Conservation (phyloP, 2,797 vertebrate genomes). For the Neosilurus mollespiculum region DNA sequence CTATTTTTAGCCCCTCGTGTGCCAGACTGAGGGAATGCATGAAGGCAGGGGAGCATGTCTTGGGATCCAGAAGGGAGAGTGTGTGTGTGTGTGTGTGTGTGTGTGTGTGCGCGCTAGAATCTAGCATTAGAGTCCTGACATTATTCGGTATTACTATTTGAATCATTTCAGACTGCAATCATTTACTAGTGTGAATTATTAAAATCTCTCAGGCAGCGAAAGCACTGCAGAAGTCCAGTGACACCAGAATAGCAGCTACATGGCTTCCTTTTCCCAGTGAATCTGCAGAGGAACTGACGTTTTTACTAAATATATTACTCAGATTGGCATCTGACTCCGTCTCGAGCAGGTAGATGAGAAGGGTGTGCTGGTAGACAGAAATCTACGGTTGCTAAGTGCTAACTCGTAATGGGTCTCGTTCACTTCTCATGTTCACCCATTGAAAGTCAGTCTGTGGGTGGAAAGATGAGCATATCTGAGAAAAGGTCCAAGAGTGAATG, state of each 20-base stretch:
- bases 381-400: not conserved
- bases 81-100: conserved; percentile 17
- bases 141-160: conserved; percentile 8
- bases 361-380: not conserved
- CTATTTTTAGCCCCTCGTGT: conserved; percentile 79
- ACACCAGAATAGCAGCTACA: not conserved
- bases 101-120: conserved; percentile 20
- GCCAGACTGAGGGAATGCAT: conserved; percentile 65
- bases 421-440: not conserved
- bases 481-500: not conserved
- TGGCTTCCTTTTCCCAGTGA: not conserved
- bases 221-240: not conserved
- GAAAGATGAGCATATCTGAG: not conserved
- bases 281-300: conserved; percentile 7
- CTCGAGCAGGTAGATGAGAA: not conserved
- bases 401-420: not conserved
- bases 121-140: not conserved
- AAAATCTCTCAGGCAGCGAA: conserved; percentile 13
- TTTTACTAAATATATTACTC: not conserved
- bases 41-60: conserved; percentile 71
- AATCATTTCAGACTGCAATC: not conserved
- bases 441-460: not conserved
- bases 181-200: conserved; percentile 29
- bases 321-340: not conserved
- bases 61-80: conserved; percentile 48